A percentile compares a stretch with the other conserved stretches of the same genome.
These are phyloP conservation scores for Brachirus orientalis DNA, from an alignment of 2,113 vertebrate species.

Conservation along the genomic window DNA sequence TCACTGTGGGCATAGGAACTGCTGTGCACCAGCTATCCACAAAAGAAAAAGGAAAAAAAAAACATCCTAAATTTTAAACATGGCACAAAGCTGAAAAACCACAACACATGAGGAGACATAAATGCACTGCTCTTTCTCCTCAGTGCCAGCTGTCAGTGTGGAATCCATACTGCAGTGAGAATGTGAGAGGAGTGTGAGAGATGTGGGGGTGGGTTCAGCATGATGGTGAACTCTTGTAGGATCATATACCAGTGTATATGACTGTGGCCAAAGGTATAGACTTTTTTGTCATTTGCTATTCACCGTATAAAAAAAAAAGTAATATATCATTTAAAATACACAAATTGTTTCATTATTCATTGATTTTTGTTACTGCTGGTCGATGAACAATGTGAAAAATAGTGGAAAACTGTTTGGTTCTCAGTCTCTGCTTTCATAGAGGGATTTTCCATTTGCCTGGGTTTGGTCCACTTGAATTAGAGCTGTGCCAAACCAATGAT, in stretches of 20 bases:
- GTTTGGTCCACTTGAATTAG: too few relatives aligned
- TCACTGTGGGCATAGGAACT: not conserved
- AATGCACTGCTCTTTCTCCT: constrained; percentile 37
- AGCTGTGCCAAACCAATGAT: too few relatives aligned
- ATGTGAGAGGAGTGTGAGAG: constrained; percentile 78
- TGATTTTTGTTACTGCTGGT: too few relatives aligned
- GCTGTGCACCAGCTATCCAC: not conserved
- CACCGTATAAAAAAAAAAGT: too few relatives aligned
- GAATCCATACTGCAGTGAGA: constrained; percentile 75
- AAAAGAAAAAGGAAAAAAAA: not conserved
- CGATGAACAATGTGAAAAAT: too few relatives aligned
- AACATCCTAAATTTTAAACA: constrained; percentile 1
- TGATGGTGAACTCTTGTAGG: constrained; percentile 33
- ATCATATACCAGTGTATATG: not conserved
- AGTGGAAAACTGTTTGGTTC: too few relatives aligned
- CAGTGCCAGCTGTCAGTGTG: constrained; percentile 79
- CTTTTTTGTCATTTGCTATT: too few relatives aligned
- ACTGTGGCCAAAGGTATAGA: not conserved
- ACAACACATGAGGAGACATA: constrained; percentile 33
- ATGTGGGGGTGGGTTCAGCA: constrained; percentile 68
- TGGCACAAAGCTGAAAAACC: constrained; percentile 42
- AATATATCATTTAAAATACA: too few relatives aligned
- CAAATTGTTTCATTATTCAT: too few relatives aligned
- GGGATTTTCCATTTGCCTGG: too few relatives aligned
- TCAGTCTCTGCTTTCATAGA: too few relatives aligned